phyloP scores from a whole-genome alignment of 2,888 invertebrate species.

The Drosophila anomalata region DNA sequence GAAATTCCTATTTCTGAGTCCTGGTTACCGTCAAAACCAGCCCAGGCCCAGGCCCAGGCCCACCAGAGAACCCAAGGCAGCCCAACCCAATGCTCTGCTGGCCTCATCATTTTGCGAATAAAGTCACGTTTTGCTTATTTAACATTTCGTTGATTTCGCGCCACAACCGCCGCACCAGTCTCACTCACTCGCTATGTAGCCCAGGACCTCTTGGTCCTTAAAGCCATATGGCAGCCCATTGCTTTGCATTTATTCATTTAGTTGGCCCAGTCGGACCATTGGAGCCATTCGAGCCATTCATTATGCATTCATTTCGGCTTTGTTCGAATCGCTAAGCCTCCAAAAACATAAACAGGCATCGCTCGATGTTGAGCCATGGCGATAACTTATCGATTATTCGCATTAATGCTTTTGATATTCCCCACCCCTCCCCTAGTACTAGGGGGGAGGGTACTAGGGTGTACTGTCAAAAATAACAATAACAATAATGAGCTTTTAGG shows the following conservation, averaged over 20 bases:
- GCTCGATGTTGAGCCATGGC: slow-evolving; percentile 13
- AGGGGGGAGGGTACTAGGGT: too few species aligned
- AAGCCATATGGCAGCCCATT: slow-evolving; percentile 50
- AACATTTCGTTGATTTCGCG: slow-evolving; percentile 73
- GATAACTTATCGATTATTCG: slow-evolving; percentile 41
- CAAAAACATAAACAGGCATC: slow-evolving; percentile 15
- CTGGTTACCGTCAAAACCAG: background rate
- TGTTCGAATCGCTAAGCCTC: slow-evolving; percentile 27
- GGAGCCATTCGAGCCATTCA: slow-evolving; percentile 23
- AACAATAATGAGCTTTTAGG: slow-evolving; percentile 15
- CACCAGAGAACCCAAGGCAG: background rate
- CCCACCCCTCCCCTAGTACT: too few species aligned
- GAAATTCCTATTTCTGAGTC: background rate
- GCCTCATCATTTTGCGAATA: slow-evolving; percentile 73
- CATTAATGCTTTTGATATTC: slow-evolving; percentile 25
- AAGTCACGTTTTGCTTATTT: slow-evolving; percentile 79
- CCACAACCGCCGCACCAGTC: background rate
- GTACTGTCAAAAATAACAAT: slow-evolving; percentile 24
- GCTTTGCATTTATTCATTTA: slow-evolving; percentile 44
- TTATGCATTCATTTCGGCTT: slow-evolving; percentile 40
- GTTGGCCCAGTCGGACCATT: slow-evolving; percentile 1
- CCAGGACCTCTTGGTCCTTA: slow-evolving; percentile 18
- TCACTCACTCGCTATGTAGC: too few species aligned
- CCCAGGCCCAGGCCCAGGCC: background rate
- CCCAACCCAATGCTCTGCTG: slow-evolving; percentile 16